These are phyloP conservation scores for Cacatua alba DNA, from an alignment of 2,113 vertebrate species.

Conservation along the genomic window DNA sequence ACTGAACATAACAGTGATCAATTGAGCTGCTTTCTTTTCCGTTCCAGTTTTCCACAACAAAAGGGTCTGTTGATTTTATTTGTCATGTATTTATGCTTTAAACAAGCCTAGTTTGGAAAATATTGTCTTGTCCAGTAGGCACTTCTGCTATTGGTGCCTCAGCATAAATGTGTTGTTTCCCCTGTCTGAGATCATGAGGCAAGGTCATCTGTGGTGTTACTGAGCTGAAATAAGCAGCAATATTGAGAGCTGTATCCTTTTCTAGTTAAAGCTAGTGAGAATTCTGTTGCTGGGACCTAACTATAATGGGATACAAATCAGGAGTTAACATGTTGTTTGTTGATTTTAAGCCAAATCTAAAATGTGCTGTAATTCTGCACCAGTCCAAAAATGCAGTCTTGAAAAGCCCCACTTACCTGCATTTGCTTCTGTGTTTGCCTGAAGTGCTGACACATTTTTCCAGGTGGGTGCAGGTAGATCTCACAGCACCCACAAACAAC, in stretches of 20 bases:
- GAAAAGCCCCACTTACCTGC: not conserved
- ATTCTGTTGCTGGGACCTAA: constrained; percentile 34
- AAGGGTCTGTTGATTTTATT: not conserved
- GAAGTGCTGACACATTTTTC: not conserved
- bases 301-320: constrained; percentile 7
- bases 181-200: not conserved
- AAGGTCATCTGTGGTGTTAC: rapidly evolving
- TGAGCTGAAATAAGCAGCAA: not conserved
- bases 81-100: constrained; percentile 23
- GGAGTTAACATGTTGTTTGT: not conserved
- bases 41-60: constrained; percentile 17
- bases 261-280: not conserved
- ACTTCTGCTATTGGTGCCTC: not conserved
- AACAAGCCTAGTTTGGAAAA: constrained; percentile 15
- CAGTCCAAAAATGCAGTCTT: not conserved
- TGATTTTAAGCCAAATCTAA: constrained; percentile 27
- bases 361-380: not conserved
- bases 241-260: not conserved
- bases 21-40: constrained; percentile 3
- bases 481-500: not conserved
- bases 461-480: not conserved
- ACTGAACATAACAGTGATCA: constrained; percentile 11
- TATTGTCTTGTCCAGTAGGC: not conserved
- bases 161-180: not conserved
- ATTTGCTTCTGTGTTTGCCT: not conserved